Evolutionary conservation across 1,140 invertebrate species (phyloP), one percentile per base, ranked within the genome.

Genomic region (Orussus abietinus): DNA sequence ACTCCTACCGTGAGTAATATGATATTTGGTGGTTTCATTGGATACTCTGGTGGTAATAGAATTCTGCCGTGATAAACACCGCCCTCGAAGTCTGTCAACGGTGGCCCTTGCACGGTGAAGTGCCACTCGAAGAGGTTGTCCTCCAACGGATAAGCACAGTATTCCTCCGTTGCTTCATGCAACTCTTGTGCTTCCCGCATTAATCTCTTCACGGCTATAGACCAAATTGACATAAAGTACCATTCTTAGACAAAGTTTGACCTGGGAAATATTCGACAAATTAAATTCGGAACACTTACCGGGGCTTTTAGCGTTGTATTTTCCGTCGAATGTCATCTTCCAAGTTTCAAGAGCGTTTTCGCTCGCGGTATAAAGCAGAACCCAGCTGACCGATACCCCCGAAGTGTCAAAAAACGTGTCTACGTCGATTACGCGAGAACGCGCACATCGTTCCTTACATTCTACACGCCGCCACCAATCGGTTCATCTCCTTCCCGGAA

Each of bases 91-190:
- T 94, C 92, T 0, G 88, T 85, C 3, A 85, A 87, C 20, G 80
- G 78, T 17, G 92, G 90, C 9, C 93, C 93, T 61, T 86, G 77
- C 5, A 97, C 84, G 0, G 94, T 97, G 68, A 97, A 98, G 74
- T 98, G 95, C 95, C 95, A 97, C 67, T 98, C 94, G 75, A 97
- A 98, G 17, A 98, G 70, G 75, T 97, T 97, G 58, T 96, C 92
- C 66, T 97, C 92, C 11, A 97, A 67, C 15, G 94, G 94, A 55
- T 84, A 83, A 13, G 92, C 93, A 74, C 77, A 86, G 68, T 93
- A 96, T 64, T 96, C 88, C 59, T 93, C 89, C 10, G 91, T 94
- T 11, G 92, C 80, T 45, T 89, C 80, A 20, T 80, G 78, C 30
- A 94, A 66, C 68, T 98, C 94, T 50, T 82, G 75, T 1, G 94